A percentile compares a stretch with the other conserved stretches of the same genome.
phyloP scores from a whole-genome alignment of 2,888 invertebrate species.

The Agrochola circellaris region DNA sequence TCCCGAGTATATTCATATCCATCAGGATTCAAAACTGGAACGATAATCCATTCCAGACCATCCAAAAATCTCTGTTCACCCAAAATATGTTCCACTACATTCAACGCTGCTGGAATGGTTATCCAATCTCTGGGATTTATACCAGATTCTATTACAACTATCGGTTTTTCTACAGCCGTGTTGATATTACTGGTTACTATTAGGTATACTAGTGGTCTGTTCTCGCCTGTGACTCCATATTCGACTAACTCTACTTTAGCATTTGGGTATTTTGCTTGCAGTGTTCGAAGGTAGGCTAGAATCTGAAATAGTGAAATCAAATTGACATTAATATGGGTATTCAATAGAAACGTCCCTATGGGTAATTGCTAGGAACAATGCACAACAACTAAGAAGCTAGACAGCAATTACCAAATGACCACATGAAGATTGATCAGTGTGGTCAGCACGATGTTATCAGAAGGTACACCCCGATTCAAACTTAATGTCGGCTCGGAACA shows the following conservation, averaged over 20 bases:
- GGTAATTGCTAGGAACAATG: not conserved
- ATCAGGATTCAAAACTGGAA: slow-evolving; percentile 94
- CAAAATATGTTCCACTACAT: slow-evolving; percentile 91
- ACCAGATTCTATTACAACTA: slow-evolving; percentile 91
- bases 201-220: slow-evolving; percentile 82
- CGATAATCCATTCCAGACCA: slow-evolving; percentile 92
- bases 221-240: slow-evolving; percentile 76
- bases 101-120: slow-evolving; percentile 92
- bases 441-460: not conserved
- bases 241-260: slow-evolving; percentile 73
- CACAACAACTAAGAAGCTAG: not conserved
- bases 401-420: not conserved
- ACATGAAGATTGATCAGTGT: not conserved
- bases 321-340: not conserved
- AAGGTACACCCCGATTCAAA: too few relatives aligned
- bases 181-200: slow-evolving; percentile 84
- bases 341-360: not conserved
- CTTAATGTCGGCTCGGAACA: too few relatives aligned
- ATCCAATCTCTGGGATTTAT: slow-evolving; percentile 94
- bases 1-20: slow-evolving; percentile 93
- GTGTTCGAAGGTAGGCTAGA: slow-evolving; percentile 71
- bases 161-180: slow-evolving; percentile 81
- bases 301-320: slow-evolving; percentile 75
- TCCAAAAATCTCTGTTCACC: slow-evolving; percentile 87
- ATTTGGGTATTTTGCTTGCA: slow-evolving; percentile 71